Conservation (phyloP, 2,113 vertebrate species). For the Elachura formosa region DNA sequence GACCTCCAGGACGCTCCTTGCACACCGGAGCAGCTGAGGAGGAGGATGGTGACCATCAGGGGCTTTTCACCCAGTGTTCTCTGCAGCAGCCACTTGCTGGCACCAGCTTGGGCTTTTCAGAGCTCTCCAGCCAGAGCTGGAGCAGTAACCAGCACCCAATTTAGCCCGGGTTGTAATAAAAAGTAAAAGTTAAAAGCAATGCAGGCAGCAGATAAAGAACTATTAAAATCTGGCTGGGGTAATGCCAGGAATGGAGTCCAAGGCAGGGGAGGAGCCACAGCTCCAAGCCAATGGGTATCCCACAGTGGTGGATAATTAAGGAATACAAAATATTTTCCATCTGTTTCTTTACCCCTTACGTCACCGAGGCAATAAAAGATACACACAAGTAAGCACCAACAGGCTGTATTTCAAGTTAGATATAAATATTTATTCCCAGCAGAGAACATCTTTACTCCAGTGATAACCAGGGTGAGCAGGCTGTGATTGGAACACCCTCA, state of each 20-base stretch:
- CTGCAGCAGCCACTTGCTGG: not conserved
- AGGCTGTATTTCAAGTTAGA: not conserved
- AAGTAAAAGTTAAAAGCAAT: conserved; percentile 42
- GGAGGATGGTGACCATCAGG: not conserved
- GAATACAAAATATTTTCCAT: conserved; percentile 48
- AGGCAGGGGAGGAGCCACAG: not conserved
- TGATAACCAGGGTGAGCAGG: not conserved
- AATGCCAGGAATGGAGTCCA: not conserved
- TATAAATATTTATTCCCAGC: conserved; percentile 2
- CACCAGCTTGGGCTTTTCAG: not conserved
- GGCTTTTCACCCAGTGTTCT: not conserved
- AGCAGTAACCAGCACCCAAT: conserved; percentile 26
- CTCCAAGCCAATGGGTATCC: not conserved
- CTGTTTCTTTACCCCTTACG: not conserved
- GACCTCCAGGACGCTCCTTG: fast-evolving
- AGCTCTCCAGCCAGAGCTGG: not conserved
- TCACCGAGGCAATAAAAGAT: conserved; percentile 25
- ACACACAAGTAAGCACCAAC: conserved; percentile 1
- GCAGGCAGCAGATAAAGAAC: conserved; percentile 18
- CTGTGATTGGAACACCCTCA: not conserved
- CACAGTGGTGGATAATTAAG: conserved; percentile 10
- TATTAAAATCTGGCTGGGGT: conserved; percentile 42
- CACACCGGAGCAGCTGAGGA: not conserved
- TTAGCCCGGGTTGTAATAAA: conserved; percentile 42
- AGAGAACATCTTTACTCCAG: not conserved